These are phyloP conservation scores for Helicoverpa assulta DNA, from an alignment of 2,888 invertebrate species.

Conservation along the genomic window DNA sequence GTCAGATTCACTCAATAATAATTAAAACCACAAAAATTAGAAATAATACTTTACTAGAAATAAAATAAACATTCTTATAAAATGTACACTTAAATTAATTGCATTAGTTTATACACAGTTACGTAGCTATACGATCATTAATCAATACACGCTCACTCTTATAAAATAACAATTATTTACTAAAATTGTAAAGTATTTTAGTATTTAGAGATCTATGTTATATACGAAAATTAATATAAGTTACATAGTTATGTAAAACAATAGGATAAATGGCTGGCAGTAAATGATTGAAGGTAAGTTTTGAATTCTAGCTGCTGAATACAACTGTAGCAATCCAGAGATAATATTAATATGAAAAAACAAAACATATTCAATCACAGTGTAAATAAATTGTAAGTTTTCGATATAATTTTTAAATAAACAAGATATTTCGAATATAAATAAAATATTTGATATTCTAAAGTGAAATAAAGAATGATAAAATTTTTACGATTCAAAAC, in stretches of 20 bases:
- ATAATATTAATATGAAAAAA: no score
- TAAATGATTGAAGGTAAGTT: constrained; percentile 9
- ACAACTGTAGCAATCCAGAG: no score
- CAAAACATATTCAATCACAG: no score
- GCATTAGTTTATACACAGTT: constrained; percentile 46
- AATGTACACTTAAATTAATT: constrained; percentile 54
- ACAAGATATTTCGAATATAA: no score
- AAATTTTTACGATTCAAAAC: no score
- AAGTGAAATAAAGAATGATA: no score
- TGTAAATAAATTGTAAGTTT: no score
- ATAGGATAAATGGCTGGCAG: constrained; percentile 32
- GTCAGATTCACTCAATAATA: background rate
- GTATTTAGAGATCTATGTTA: constrained; percentile 47
- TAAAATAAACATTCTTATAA: constrained; percentile 53
- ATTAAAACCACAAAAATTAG: constrained; percentile 29
- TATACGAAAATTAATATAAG: constrained; percentile 7
- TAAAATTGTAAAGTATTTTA: constrained; percentile 56
- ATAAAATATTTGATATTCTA: no score
- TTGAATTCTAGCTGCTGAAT: no score
- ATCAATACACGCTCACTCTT: constrained; percentile 12
- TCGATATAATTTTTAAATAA: no score
- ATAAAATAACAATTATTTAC: constrained; percentile 37
- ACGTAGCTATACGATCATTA: constrained; percentile 38
- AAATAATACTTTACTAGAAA: constrained; percentile 61
- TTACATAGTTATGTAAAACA: constrained; percentile 6